Percentiles rank a stretch among this genome's conserved stretches.
phyloP scores from a whole-genome alignment of 2,888 invertebrate species.

The Rhagonycha fulva region DNA sequence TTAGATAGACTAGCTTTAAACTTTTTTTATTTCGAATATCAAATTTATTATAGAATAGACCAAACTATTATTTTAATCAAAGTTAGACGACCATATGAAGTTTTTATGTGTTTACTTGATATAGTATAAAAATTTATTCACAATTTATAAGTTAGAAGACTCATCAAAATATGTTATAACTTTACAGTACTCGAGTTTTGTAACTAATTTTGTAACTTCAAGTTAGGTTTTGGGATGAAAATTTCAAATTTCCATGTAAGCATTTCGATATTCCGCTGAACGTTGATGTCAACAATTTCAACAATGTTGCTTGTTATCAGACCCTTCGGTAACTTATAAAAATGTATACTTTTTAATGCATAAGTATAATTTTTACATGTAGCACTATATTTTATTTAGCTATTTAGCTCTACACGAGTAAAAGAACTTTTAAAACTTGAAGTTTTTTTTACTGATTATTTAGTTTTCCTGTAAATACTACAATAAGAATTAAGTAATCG shows the following conservation, averaged over 20 bases:
- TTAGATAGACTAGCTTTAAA: too few relatives aligned
- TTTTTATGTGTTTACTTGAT: neutral
- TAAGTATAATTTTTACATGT: neutral
- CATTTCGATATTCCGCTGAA: neutral
- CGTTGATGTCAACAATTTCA: constrained; percentile 4
- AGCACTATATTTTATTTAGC: neutral
- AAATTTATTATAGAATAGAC: neutral
- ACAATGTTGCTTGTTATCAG: neutral
- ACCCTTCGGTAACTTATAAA: neutral
- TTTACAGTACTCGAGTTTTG: neutral
- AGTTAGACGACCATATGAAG: neutral
- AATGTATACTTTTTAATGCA: neutral
- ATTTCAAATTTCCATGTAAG: constrained; percentile 1
- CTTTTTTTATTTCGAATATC: neutral
- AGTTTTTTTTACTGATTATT: too few relatives aligned
- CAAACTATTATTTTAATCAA: neutral
- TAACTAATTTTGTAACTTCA: constrained; percentile 1
- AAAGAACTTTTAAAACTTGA: neutral
- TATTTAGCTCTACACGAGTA: too few relatives aligned
- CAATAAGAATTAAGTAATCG: too few relatives aligned
- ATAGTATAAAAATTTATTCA: neutral
- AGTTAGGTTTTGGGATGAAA: neutral
- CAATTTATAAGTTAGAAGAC: neutral
- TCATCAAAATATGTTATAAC: constrained; percentile 1
- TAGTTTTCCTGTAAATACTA: neutral